These are phyloP conservation scores for Dryobates pubescens DNA, from an alignment of 2,797 vertebrate species.

Conservation along the genomic window DNA sequence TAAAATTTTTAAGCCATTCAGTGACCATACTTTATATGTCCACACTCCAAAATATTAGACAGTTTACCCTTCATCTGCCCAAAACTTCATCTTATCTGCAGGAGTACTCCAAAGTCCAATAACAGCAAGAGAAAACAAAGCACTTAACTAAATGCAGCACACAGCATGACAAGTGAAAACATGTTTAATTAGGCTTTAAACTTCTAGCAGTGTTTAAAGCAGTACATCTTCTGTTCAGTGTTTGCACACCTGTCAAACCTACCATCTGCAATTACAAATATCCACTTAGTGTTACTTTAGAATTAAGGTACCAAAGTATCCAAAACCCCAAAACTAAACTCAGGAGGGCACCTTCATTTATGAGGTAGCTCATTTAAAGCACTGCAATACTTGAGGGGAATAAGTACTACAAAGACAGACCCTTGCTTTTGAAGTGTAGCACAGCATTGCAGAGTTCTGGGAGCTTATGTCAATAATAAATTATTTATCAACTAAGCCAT, in stretches of 20 bases:
- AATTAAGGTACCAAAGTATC: background rate
- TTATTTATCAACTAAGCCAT: background rate
- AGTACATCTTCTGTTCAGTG: background rate
- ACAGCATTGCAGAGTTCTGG: background rate
- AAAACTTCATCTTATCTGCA: background rate
- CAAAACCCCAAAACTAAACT: background rate
- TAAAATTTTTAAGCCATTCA: background rate
- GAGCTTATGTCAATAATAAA: background rate
- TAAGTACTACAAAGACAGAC: background rate
- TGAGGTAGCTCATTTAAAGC: background rate
- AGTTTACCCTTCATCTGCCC: background rate
- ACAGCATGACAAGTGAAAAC: background rate
- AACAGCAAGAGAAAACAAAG: background rate
- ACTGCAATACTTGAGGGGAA: background rate
- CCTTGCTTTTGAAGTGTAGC: background rate
- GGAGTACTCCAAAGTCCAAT: constrained; percentile 9
- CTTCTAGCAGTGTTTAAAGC: background rate
- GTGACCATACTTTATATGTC: background rate
- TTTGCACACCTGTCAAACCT: background rate
- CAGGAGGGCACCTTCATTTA: background rate
- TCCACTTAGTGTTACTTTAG: background rate
- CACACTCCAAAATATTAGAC: background rate
- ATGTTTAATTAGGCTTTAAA: background rate
- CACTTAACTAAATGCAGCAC: background rate
- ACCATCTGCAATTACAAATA: background rate